Evolutionary conservation across 2,113 vertebrate genomes (phyloP).

Genomic region (Corapipo altera): DNA sequence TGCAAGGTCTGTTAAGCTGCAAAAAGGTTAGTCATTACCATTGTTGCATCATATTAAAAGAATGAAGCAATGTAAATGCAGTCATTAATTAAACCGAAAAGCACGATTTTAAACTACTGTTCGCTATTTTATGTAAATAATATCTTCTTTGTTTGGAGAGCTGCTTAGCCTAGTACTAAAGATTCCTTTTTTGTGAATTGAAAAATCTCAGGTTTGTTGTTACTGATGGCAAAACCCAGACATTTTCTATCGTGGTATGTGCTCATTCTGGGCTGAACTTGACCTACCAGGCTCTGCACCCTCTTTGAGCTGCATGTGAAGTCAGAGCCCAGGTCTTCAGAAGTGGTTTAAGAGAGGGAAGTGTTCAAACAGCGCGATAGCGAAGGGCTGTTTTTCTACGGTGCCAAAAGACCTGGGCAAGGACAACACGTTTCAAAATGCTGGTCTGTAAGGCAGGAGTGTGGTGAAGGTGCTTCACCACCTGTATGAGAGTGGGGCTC

Average conservation of each 20-base stretch:
- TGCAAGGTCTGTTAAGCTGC: constrained; percentile 9
- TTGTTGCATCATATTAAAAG: background rate
- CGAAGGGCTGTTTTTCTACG: background rate
- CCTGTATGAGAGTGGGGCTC: rapidly evolving
- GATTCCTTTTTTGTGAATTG: background rate
- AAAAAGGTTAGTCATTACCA: background rate
- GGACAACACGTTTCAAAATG: background rate
- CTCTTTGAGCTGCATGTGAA: background rate
- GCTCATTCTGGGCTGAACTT: background rate
- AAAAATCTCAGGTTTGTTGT: background rate
- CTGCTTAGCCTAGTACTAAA: background rate
- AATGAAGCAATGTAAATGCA: background rate
- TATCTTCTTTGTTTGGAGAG: background rate
- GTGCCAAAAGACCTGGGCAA: background rate
- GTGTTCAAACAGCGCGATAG: background rate
- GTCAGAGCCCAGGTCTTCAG: background rate
- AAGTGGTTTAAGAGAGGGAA: background rate
- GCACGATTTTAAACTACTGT: background rate
- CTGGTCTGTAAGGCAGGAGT: background rate
- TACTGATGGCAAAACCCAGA: background rate
- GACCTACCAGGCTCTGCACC: background rate
- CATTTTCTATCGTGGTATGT: background rate
- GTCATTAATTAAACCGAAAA: background rate
- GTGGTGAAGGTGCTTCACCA: background rate
- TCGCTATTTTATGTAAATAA: background rate